Percentiles rank a stretch among this genome's conserved stretches.
phyloP scores from a whole-genome alignment of 1,140 invertebrate species.

The Drosophila neocordata region DNA sequence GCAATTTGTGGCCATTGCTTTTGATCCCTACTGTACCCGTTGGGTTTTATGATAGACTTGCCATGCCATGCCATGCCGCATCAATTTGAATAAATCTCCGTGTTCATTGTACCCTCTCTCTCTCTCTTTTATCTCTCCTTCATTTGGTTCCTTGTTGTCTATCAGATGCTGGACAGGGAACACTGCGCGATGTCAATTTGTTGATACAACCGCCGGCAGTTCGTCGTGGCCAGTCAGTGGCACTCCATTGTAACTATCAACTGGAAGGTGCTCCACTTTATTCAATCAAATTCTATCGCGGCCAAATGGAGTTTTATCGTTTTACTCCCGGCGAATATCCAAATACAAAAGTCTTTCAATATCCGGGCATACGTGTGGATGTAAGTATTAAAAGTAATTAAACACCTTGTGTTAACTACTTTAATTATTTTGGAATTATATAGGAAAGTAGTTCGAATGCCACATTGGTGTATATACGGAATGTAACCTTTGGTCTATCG shows the following conservation, averaged over 20 bases:
- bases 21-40: slow-evolving; percentile 7
- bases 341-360: slow-evolving; percentile 87
- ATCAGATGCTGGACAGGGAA: slow-evolving; percentile 71
- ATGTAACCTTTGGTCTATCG: slow-evolving; percentile 88
- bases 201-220: slow-evolving; percentile 85
- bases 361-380: slow-evolving; percentile 89
- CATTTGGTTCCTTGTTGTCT: slow-evolving; percentile 28
- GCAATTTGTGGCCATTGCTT: slow-evolving; percentile 34
- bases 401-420: neutral
- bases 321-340: slow-evolving; percentile 88
- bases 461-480: slow-evolving; percentile 88
- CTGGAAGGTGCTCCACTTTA: slow-evolving; percentile 89
- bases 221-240: slow-evolving; percentile 86
- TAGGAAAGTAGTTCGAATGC: slow-evolving; percentile 89
- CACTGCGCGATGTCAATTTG: slow-evolving; percentile 83
- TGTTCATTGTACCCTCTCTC: slow-evolving; percentile 12
- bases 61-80: slow-evolving; percentile 31
- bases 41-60: slow-evolving; percentile 1
- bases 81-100: slow-evolving; percentile 67
- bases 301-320: slow-evolving; percentile 90
- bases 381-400: slow-evolving; percentile 85
- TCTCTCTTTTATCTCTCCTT: neutral
- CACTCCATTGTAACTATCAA: slow-evolving; percentile 88
- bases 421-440: neutral
- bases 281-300: slow-evolving; percentile 91